Evolutionary conservation across 2,113 vertebrate genomes (phyloP).

Genomic region (Cryptotis parvus): DNA sequence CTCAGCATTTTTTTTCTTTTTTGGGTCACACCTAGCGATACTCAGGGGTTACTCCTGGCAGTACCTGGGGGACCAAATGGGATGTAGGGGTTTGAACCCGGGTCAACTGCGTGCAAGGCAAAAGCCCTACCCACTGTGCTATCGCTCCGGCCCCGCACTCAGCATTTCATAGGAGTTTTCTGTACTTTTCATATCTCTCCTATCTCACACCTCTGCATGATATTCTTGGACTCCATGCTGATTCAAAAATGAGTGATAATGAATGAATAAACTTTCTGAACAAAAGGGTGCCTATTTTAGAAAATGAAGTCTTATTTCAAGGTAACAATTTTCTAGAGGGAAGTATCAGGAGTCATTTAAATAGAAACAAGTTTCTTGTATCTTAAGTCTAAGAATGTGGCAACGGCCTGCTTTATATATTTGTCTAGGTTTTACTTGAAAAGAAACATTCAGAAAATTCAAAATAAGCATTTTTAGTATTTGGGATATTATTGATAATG

Average conservation of each 20-base stretch:
- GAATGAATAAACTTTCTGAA: neutral
- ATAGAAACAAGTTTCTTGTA: neutral
- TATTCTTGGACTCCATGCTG: neutral
- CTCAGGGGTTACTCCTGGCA: too few relatives aligned
- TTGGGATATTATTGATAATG: neutral
- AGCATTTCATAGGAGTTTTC: neutral
- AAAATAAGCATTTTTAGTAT: neutral
- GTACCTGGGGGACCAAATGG: too few relatives aligned
- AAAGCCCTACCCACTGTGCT: too few relatives aligned
- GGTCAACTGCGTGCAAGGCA: too few relatives aligned
- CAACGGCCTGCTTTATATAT: neutral
- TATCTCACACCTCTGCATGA: neutral
- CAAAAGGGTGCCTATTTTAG: neutral
- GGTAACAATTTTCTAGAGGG: neutral
- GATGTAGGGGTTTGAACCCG: too few relatives aligned
- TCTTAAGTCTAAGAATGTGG: neutral
- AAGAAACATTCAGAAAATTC: constrained; percentile 18
- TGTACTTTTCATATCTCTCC: neutral
- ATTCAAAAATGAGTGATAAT: neutral
- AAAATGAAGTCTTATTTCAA: neutral
- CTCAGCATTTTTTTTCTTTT: too few relatives aligned
- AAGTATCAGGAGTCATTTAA: constrained; percentile 11
- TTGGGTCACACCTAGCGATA: too few relatives aligned
- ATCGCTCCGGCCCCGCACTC: too few relatives aligned
- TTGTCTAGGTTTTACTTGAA: neutral